Evolutionary conservation across 1,140 invertebrate species (phyloP).

Genomic region (Harpegnathos saltator): DNA sequence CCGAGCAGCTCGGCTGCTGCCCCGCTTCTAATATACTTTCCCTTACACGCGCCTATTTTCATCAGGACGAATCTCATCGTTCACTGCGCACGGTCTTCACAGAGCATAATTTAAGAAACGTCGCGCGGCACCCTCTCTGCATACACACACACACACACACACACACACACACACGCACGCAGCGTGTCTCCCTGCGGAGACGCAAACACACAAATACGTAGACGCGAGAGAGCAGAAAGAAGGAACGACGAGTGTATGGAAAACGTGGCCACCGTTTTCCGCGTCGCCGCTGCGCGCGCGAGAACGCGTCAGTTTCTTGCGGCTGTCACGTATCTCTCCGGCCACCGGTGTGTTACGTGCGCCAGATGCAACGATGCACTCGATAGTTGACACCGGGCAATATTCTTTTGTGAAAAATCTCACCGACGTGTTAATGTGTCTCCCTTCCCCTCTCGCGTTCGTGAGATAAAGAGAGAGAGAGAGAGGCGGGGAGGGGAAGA

Average conservation of each 20-base stretch:
- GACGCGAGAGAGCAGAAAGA: constrained; percentile 14
- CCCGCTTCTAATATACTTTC: constrained; percentile 3
- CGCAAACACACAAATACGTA: neutral
- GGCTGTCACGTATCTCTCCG: neutral
- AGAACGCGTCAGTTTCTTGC: constrained; percentile 14
- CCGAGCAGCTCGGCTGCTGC: neutral
- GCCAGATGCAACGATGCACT: neutral
- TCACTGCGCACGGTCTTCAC: neutral
- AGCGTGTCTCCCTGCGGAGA: too few relatives aligned
- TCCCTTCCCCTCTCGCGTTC: too few relatives aligned
- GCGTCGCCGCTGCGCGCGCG: neutral
- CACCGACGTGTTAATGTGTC: neutral
- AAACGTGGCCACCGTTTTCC: neutral
- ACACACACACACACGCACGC: too few relatives aligned
- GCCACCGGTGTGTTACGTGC: neutral
- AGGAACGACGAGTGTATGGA: neutral
- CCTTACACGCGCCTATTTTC: neutral
- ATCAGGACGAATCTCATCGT: constrained; percentile 3
- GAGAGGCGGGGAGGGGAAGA: neutral
- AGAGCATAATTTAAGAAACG: constrained; percentile 8
- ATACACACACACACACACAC: too few relatives aligned
- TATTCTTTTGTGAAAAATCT: constrained; percentile 21
- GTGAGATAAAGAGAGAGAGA: neutral
- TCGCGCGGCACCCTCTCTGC: neutral
- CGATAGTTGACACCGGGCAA: constrained; percentile 13